Base-by-base conservation (phyloP, 92 coral and sea anemone genomes). In the Nematostella vectensis region DNA sequence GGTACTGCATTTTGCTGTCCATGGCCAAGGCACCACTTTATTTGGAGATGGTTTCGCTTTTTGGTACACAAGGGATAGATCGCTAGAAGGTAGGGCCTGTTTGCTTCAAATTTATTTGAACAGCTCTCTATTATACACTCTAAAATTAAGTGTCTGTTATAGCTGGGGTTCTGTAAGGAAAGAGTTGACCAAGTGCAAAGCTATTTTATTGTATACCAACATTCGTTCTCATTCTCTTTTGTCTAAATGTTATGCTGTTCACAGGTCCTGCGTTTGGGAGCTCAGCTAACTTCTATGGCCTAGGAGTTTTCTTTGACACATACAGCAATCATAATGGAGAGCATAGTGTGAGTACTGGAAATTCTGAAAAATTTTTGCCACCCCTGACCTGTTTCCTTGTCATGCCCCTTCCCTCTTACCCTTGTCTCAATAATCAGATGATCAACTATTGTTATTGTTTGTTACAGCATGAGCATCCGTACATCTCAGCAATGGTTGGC, bases 11-110 rank as follows among this genome's bases (percentile, higher is more conserved):
- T 91, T 91, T 58, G 58, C 79, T 30, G 76, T 91, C 1, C 98
- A 91, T 48, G 98, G 98, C 11, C 36, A 56, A 29, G 98, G 93
- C 22, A 66, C 83, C 1, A 63, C 87, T 0, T 48, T 91, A 38
- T 91, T 62, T 85, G 98, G 98, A 1, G 98, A 91, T 62, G 98
- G 98, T 17, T 81, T 91, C 78, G 84, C 95, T 19, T 62, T 91
- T 65, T 91, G 94, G 94, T 91, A 91, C 47, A 55, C 96, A 53
- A 85, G 68, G 61, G 98, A 86, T 6, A 74, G 76, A 25, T 67
- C 78, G 74, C 75, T 68, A 47, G 57, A 63, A 33, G 98, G 98
- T 85, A 77, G 18, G 65, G 15, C 40, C 40, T 33, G 40, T 33
- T 15, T 33, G 40, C 40, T 33, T 33, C 15, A 15, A 33, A 33